Percentiles rank a stretch among this genome's conserved stretches.
Conservation (phyloP, 2,113 vertebrate species). For the Silurus glanis region DNA sequence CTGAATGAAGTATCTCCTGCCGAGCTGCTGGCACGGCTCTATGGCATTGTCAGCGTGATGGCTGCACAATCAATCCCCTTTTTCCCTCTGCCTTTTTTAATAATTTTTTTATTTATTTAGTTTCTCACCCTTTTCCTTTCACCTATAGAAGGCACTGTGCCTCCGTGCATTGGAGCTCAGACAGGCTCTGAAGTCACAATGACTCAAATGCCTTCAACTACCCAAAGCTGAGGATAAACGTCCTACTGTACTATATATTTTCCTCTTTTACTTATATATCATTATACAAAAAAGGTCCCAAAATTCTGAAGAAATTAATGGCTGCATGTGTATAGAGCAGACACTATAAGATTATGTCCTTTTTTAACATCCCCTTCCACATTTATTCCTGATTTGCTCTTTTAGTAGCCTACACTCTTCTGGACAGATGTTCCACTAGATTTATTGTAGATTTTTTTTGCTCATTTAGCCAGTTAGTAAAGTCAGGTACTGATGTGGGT, state of each 20-base stretch:
- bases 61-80: conserved; percentile 62
- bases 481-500: too few species aligned
- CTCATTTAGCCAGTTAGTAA: too few species aligned
- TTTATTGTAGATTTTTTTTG: too few species aligned
- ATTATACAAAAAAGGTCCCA: neutral
- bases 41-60: conserved; percentile 66
- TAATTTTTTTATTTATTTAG: too few species aligned
- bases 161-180: conserved; percentile 57
- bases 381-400: too few species aligned
- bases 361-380: too few species aligned
- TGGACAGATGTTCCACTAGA: too few species aligned
- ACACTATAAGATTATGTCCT: too few species aligned
- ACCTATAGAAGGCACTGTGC: conserved; percentile 72
- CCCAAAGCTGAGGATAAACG: conserved; percentile 46
- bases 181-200: neutral
- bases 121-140: neutral
- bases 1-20: conserved; percentile 70
- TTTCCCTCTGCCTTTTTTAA: conserved; percentile 15
- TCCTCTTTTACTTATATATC: neutral
- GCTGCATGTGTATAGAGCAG: neutral
- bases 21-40: conserved; percentile 71
- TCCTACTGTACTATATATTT: neutral
- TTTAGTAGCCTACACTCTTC: too few species aligned
- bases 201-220: conserved; percentile 28
- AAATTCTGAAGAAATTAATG: neutral